Evolutionary conservation across 2,113 vertebrate species (phyloP).

Genomic region (Sturnus vulgaris): DNA sequence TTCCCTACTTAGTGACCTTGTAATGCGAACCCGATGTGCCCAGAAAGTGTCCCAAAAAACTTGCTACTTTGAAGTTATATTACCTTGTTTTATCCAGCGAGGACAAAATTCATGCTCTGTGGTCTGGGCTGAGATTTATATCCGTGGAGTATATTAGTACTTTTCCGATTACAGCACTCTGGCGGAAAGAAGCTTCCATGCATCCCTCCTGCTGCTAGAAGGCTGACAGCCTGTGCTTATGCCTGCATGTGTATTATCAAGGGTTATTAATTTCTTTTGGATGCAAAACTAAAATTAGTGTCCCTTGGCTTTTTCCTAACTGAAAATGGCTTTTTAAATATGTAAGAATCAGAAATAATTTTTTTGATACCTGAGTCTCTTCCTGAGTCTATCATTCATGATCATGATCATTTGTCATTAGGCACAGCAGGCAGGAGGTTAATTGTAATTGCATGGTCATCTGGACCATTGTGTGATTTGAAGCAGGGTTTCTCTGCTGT

Average conservation of each 20-base stretch:
- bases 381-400: conserved; percentile 18
- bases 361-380: conserved; percentile 13
- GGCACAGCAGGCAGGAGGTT: conserved; percentile 64
- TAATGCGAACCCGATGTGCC: not conserved
- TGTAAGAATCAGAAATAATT: not conserved
- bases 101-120: not conserved
- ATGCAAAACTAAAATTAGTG: conserved; percentile 2
- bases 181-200: not conserved
- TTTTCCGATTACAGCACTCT: not conserved
- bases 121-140: not conserved
- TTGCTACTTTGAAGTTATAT: not conserved
- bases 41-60: not conserved
- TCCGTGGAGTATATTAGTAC: not conserved
- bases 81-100: not conserved
- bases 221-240: not conserved
- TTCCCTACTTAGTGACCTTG: not conserved
- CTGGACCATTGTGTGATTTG: conserved; percentile 62
- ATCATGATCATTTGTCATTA: conserved; percentile 63
- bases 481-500: conserved; percentile 66
- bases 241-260: not conserved
- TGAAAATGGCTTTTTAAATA: conserved; percentile 51
- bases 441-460: conserved; percentile 77
- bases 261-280: not conserved
- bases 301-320: not conserved
- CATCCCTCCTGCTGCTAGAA: not conserved